Base-by-base conservation (phyloP, 2,797 vertebrate genomes). In the Danionella dracula region DNA sequence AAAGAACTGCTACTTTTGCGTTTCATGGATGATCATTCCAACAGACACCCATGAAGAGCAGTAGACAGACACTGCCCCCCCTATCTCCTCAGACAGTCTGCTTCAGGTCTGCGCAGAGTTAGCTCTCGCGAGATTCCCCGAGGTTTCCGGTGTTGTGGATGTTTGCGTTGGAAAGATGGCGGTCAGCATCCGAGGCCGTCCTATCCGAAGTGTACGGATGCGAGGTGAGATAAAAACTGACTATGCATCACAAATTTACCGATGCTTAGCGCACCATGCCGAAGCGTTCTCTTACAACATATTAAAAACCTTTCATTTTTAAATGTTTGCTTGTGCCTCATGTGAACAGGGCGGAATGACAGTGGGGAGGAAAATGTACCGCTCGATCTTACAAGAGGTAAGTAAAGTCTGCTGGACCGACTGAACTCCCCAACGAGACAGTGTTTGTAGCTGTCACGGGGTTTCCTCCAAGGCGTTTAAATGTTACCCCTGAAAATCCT, bases 111-210 rank as follows among this genome's bases (percentile, higher is more conserved):
- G 11, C 8, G 6, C 12, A 12, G 6, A 27, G 6, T 27, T 27
- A 1, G 44, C 49, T 93, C 91, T 96, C 95, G 95, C 95, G 95
- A 93, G 88, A 93, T 60, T 44, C 79, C 78, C 68, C 92, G 93
- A 92, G 90, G 92, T 94, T 97, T 98, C 94, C 95, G 95, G 94
- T 96, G 94, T 96, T 96, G 94, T 97, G 93, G 94, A 92, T 94
- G 92, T 87, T 3, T 27, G 89, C 89, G 89, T 89, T 55, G 91
- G 89, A 92, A 96, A 97, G 88, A 98, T 98, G 96, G 95, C 96
- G 94, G 93, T 92, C 90, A 94, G 92, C 84, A 93, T 95, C 92
- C 95, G 95, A 90, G 94, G 92, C 91, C 94, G 95, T 91, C 95
- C 94, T 85, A 89, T 97, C 76, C 92, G 95, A 87, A 95, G 95